A percentile compares a stretch with the other conserved stretches of the same genome.
These are phyloP conservation scores for Odocoileus virginianus DNA, from an alignment of 2,113 vertebrate species.

Conservation along the genomic window DNA sequence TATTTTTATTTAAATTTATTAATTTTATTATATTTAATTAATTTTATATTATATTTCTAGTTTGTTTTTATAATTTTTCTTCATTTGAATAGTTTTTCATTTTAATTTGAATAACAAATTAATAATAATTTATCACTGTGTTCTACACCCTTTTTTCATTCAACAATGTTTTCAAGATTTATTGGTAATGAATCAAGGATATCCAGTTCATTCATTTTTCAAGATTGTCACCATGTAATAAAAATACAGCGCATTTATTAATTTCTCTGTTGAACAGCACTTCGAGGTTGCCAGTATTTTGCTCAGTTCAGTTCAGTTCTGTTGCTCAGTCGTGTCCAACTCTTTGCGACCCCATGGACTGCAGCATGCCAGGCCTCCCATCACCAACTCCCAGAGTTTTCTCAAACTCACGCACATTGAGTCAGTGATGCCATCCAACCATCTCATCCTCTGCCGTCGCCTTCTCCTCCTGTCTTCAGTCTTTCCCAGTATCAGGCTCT, in stretches of 20 bases:
- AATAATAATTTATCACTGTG: background rate
- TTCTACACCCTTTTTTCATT: background rate
- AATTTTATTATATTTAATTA: background rate
- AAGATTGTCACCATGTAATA: background rate
- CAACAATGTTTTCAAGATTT: background rate
- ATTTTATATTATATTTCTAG: background rate
- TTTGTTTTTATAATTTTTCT: background rate
- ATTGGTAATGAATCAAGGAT: background rate
- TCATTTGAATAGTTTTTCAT: background rate
- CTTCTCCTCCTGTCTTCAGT: background rate
- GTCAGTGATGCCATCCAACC: background rate
- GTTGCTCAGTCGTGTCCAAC: background rate
- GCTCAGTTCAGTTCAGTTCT: background rate
- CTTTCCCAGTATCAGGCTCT: background rate
- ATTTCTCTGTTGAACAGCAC: background rate
- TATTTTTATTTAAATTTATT: too few species aligned
- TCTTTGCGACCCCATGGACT: background rate
- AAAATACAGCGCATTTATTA: background rate
- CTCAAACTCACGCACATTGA: background rate
- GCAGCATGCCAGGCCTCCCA: rapidly evolving
- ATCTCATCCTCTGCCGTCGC: background rate
- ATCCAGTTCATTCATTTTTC: background rate
- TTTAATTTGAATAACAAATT: background rate
- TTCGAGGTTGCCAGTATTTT: background rate
- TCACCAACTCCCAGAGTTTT: rapidly evolving